A percentile compares a stretch with the other conserved stretches of the same genome.
Evolutionary conservation across 2,888 invertebrate genomes (phyloP).

Genomic region (Schizotus pectinicornis): DNA sequence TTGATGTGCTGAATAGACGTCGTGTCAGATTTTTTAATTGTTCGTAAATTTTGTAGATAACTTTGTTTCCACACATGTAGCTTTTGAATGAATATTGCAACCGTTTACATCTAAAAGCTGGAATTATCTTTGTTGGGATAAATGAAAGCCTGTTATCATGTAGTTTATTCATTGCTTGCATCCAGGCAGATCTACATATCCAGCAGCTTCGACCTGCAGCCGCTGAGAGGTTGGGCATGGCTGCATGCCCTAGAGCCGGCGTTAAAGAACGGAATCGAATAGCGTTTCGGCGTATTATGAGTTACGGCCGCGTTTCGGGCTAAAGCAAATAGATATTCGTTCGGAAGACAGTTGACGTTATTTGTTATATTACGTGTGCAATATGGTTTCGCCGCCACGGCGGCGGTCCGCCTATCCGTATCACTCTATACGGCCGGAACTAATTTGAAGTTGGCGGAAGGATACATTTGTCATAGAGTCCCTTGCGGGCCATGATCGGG

Average conservation of each 20-base stretch:
- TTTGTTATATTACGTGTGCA: conserved; percentile 56
- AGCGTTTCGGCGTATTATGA: conserved; percentile 33
- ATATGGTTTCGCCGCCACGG: conserved; percentile 46
- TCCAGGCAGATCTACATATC: too few relatives aligned
- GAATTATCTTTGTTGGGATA: too few relatives aligned
- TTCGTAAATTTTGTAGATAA: too few relatives aligned
- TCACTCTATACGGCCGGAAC: conserved; percentile 56
- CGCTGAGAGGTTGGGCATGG: not conserved
- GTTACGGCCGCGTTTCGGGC: conserved; percentile 44
- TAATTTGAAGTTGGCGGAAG: conserved; percentile 62
- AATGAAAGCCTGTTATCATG: too few relatives aligned
- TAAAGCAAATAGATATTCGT: conserved; percentile 45
- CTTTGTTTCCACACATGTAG: too few relatives aligned
- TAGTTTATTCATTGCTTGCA: too few relatives aligned
- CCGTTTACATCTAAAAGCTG: too few relatives aligned
- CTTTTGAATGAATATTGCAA: too few relatives aligned
- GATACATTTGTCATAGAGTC: conserved; percentile 62
- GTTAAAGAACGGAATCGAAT: conserved; percentile 29
- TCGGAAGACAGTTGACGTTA: conserved; percentile 51
- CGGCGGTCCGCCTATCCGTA: conserved; percentile 28
- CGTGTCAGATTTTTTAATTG: too few relatives aligned
- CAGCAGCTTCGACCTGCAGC: too few relatives aligned
- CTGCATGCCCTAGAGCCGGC: conserved; percentile 43
- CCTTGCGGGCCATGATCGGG: conserved; percentile 60
- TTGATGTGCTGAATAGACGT: too few relatives aligned